phyloP scores from a whole-genome alignment of 37 sponge, comb jelly and placozoan species.

The Chondrosia reniformis region DNA sequence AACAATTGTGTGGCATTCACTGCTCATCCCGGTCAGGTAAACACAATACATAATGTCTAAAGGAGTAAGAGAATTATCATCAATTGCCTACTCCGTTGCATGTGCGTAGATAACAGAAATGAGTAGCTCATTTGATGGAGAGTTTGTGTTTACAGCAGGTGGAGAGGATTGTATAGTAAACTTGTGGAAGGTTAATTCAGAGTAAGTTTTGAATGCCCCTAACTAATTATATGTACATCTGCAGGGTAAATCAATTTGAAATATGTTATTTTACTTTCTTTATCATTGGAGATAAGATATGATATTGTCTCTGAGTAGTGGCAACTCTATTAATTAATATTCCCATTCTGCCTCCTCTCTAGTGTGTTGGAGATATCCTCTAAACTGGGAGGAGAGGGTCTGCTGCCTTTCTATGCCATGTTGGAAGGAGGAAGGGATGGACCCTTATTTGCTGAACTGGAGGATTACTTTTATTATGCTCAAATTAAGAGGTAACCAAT shows the following conservation, averaged over 20 bases:
- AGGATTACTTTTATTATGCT: slow-evolving; percentile 97
- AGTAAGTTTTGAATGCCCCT: slow-evolving; percentile 64
- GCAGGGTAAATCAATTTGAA: neutral
- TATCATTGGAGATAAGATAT: neutral
- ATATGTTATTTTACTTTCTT: neutral
- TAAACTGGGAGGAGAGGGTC: slow-evolving; percentile 83
- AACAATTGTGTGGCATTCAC: slow-evolving; percentile 77
- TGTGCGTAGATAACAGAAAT: slow-evolving; percentile 64
- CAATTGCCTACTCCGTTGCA: neutral
- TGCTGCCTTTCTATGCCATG: slow-evolving; percentile 91
- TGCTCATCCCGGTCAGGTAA: slow-evolving; percentile 83
- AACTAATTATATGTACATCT: slow-evolving; percentile 9
- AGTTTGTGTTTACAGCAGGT: slow-evolving; percentile 82
- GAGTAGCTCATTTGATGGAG: slow-evolving; percentile 74
- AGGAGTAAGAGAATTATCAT: neutral
- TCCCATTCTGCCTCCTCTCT: neutral
- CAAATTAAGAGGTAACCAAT: slow-evolving; percentile 71
- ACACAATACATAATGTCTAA: neutral
- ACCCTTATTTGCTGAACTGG: slow-evolving; percentile 85
- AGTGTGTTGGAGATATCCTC: slow-evolving; percentile 85
- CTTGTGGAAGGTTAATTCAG: slow-evolving; percentile 86
- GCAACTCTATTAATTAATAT: too few relatives aligned
- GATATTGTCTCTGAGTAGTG: neutral
- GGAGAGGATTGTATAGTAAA: slow-evolving; percentile 76
- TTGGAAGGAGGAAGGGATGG: slow-evolving; percentile 95